Base-by-base conservation (phyloP, 2,888 invertebrate genomes). In the Chrysomela aeneicollis region DNA sequence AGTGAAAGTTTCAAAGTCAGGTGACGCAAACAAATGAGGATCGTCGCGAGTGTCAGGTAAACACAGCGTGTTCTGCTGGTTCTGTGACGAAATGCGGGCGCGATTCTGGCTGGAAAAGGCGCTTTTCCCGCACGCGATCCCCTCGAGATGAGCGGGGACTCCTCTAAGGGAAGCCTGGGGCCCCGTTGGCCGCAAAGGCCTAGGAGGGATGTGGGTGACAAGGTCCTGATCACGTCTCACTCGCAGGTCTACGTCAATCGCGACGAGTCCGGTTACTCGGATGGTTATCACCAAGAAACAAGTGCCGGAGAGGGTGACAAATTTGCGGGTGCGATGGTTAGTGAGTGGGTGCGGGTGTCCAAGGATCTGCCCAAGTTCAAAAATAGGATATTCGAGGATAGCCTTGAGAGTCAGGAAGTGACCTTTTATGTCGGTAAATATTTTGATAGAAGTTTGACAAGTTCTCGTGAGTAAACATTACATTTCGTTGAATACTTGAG, bases 121-220 rank as follows among this genome's bases (percentile, higher is more conserved):
- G 6, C 6, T 9, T 35, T 35, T 35, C 10, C 32, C 32, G 32
- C 32, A 35, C 32, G 9, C 32, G 4, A 4, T 10, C 9, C 9
- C 6, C 19, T 30, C 49, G 63, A 66, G 51, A 66, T 66, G 66
- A 62, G 51, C 62, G 19, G 50, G 54, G 66, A 55, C 17, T 15
- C 53, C 30, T 42, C 59, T 47, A 47, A 62, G 18, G 61, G 55
- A 30, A 55, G 64, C 30, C 10, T 61, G n/a, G 53, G 21, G 18
- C 64, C 54, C 15, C 50, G 53, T n/a, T 67, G 53, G 4, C 30
- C 54, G 42, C 63, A 59, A 37, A 63, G 52, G 74, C 84, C 86
- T 61, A 84, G 87, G 73, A 82, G 86, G 77, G 85, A 87, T 77
- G 85, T 86, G 73, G 88, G 87, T 76, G 88, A 88, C 79, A 85